These are phyloP conservation scores for Drosophila arawakana DNA, from an alignment of 1,140 invertebrate genomes.

Conservation along the genomic window DNA sequence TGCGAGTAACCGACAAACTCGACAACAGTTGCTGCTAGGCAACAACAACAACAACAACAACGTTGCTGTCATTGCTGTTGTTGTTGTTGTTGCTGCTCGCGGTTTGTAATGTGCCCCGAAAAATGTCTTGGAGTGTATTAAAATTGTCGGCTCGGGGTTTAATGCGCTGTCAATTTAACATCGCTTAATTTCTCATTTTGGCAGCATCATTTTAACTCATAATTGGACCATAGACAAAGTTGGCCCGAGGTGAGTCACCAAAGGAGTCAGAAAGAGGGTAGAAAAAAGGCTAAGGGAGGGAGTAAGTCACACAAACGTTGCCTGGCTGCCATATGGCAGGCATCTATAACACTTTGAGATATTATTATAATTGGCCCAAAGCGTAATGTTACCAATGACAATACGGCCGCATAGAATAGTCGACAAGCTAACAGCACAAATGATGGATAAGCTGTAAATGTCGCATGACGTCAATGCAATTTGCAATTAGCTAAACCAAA, in stretches of 20 bases:
- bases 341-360: not conserved
- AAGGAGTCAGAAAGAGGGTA: not conserved
- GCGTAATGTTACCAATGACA: not conserved
- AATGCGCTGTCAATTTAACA: constrained; percentile 73
- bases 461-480: constrained; percentile 51
- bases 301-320: constrained; percentile 14
- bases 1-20: constrained; percentile 35
- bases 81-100: constrained; percentile 11
- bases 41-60: constrained; percentile 31
- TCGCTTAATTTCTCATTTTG: constrained; percentile 70
- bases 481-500: constrained; percentile 64
- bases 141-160: constrained; percentile 50
- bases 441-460: constrained; percentile 14
- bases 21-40: constrained; percentile 22
- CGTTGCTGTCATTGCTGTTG: not conserved
- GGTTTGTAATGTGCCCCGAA: constrained; percentile 27
- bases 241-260: not conserved
- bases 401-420: constrained; percentile 3
- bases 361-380: constrained; percentile 4
- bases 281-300: not conserved
- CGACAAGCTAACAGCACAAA: not conserved
- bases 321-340: constrained; percentile 33
- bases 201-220: constrained; percentile 32
- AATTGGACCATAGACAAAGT: constrained; percentile 24
- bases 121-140: constrained; percentile 76